Percentiles rank a stretch among this genome's conserved stretches.
These are phyloP conservation scores for Diarsia mendica DNA, from an alignment of 2,888 invertebrate genomes.

Conservation along the genomic window DNA sequence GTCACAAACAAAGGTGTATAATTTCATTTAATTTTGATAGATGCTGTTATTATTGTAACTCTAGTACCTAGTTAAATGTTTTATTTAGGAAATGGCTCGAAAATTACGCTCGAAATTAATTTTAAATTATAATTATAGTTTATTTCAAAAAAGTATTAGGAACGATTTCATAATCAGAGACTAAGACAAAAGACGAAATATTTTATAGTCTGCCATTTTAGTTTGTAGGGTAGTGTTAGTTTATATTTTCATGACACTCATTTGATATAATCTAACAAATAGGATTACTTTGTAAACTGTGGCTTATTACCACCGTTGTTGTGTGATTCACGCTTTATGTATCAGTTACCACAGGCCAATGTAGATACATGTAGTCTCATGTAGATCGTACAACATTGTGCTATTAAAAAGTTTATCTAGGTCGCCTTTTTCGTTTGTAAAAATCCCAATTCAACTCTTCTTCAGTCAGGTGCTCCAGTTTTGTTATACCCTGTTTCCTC, in stretches of 20 bases:
- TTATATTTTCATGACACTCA: conserved; percentile 56
- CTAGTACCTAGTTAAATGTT: conserved; percentile 39
- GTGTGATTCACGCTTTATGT: conserved; percentile 43
- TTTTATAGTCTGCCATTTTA: conserved; percentile 50
- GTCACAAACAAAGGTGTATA: conserved; percentile 33
- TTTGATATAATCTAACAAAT: conserved; percentile 22
- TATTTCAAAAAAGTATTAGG: conserved; percentile 56
- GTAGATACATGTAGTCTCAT: no score
- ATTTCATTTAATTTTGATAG: conserved; percentile 46
- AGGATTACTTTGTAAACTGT: conserved; percentile 32
- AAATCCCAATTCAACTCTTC: background rate
- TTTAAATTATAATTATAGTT: conserved; percentile 35
- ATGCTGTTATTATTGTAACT: conserved; percentile 50
- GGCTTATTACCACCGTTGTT: conserved; percentile 25
- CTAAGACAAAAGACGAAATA: conserved; percentile 49
- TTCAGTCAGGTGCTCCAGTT: background rate
- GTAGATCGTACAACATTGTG: conserved; percentile 7
- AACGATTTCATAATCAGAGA: conserved; percentile 36
- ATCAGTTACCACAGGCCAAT: conserved; percentile 51
- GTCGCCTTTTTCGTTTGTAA: background rate
- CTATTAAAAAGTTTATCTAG: conserved; percentile 2
- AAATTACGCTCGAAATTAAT: conserved; percentile 51
- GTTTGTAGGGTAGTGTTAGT: conserved; percentile 48
- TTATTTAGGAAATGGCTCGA: conserved; percentile 34
- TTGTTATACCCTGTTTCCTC: background rate